Base-by-base conservation (phyloP, 2,888 invertebrate genomes). In the Lithosia quadra region DNA sequence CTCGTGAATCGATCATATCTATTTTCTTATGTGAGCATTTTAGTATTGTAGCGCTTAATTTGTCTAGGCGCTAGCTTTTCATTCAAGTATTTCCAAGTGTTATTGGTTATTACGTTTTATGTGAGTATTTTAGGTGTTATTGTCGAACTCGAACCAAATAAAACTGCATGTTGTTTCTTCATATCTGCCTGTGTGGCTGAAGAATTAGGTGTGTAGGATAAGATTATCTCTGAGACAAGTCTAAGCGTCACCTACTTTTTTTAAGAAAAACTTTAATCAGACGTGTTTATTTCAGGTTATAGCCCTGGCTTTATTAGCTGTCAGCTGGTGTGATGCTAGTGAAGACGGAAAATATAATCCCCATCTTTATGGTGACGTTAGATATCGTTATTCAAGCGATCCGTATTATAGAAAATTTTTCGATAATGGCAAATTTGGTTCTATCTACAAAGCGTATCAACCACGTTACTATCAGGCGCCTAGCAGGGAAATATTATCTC, bases 271-370 rank as follows among this genome's bases (percentile, higher is more conserved):
- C 21, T 34, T 55, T 24, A 53, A 13, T 0, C 43, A 2, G 0
- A 55, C 53, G 58, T 60, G 71, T 62, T 62, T 68, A 70, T 74
- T 77, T 63, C 73, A 91, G 90, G 79, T 90, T 68, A 67, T 86
- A 71, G 72, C 83, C 43, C 64, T 90, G 81, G 84, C 83, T 34
- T 59, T 89, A 53, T 80, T 79, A 73, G 85, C 83, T 64, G 70
- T 90, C 71, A 79, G 81, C 76, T 81, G 85, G 72, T 85, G 86
- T 65, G 65, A 63, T 28, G 91, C 92, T 81, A 86, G 89, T 61
- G 88, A 94, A 43, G 91, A 94, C 70, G 96, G 96, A 0, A 89
- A 91, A 63, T 96, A 96, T 82, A 92, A 88, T 7, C 92, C 95
- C 58, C 88, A 87, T 49, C 59, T 80, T 24, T 88, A 92, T 64